Evolutionary conservation across 1,140 invertebrate species (phyloP).

Genomic region (Drosophila santomea): DNA sequence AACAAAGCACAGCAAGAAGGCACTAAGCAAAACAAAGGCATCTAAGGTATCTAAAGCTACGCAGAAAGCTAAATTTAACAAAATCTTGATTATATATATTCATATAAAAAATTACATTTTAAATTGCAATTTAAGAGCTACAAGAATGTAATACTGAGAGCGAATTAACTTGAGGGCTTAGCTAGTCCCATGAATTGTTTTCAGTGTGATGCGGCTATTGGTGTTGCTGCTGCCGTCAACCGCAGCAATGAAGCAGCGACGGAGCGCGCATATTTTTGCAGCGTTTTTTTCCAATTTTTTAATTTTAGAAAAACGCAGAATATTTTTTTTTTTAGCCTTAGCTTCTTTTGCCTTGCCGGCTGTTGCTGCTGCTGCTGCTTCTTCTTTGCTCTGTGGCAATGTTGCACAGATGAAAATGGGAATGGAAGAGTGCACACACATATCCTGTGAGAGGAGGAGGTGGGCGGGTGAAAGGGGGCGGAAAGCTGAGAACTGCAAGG

Average conservation of each 20-base stretch:
- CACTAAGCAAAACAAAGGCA: no score
- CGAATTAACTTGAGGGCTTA: no score
- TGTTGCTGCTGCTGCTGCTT: constrained; percentile 25
- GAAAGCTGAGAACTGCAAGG: no score
- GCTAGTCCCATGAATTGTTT: background rate
- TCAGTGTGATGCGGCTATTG: constrained; percentile 11
- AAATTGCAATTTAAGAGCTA: no score
- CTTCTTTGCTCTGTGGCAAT: constrained; percentile 39
- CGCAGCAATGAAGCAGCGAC: constrained; percentile 57
- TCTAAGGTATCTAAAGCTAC: no score
- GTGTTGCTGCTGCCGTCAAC: constrained; percentile 35
- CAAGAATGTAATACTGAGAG: no score
- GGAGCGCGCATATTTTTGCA: constrained; percentile 52
- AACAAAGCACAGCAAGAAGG: background rate
- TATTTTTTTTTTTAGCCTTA: constrained; percentile 19
- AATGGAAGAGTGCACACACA: constrained; percentile 46
- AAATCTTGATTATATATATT: no score
- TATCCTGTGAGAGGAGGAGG: constrained; percentile 18
- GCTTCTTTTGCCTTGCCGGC: constrained; percentile 24
- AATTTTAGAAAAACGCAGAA: constrained; percentile 62
- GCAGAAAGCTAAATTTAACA: no score
- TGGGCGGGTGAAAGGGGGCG: background rate
- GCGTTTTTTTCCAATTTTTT: constrained; percentile 37
- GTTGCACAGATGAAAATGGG: constrained; percentile 60
- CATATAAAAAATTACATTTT: no score